phyloP scores from a whole-genome alignment of 2,797 vertebrate genomes.

The Acanthornis magna region DNA sequence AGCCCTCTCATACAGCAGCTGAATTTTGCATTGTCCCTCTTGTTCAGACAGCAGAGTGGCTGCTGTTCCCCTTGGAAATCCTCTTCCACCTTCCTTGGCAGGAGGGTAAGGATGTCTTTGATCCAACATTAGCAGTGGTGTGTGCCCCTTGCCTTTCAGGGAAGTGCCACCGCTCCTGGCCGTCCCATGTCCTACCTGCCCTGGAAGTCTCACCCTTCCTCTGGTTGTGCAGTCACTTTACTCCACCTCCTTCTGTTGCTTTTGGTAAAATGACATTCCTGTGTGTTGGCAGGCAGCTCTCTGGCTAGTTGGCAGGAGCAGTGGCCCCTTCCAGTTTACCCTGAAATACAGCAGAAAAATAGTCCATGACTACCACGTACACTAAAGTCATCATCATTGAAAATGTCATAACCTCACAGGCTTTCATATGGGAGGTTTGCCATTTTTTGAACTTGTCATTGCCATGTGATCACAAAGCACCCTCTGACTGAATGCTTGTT shows the following conservation, averaged over 20 bases:
- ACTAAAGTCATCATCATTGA: neutral
- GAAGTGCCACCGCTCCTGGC: neutral
- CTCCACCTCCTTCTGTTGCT: neutral
- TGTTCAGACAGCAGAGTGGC: neutral
- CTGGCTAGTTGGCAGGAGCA: neutral
- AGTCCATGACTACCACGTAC: too few relatives aligned
- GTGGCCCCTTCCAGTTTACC: neutral
- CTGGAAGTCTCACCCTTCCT: neutral
- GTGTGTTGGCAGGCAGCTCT: neutral
- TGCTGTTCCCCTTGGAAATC: neutral
- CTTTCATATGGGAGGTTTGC: neutral
- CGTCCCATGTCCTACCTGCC: neutral
- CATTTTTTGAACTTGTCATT: neutral
- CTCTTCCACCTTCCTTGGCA: neutral
- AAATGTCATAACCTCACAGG: neutral
- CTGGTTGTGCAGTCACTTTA: rapidly evolving
- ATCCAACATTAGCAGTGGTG: neutral
- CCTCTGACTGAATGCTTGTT: neutral
- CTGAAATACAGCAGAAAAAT: neutral
- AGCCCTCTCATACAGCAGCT: neutral
- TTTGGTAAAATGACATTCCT: neutral
- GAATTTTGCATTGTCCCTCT: neutral
- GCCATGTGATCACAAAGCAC: neutral
- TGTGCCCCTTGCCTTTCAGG: neutral
- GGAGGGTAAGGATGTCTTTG: neutral